Evolutionary conservation across 2,113 vertebrate genomes (phyloP), one percentile per base, ranked within the genome.

Genomic region (Leucosticte australis): DNA sequence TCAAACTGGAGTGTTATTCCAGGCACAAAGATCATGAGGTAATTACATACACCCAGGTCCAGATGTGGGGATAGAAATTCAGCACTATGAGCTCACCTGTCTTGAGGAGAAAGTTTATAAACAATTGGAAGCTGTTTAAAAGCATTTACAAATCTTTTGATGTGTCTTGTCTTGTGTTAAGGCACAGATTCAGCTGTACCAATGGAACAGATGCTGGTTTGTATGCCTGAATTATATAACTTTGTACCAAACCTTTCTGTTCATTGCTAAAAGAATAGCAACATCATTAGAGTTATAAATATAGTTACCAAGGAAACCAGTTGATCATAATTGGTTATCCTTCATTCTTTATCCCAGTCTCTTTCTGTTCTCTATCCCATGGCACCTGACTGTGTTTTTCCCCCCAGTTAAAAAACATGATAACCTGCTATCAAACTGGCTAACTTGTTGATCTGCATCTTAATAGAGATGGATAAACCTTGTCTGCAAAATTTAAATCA

Each of bases 241-340:
- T 94, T 95, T 84, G 53, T 56, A 92, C 86, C 85, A 96, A 94
- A 97, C 84, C 92, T 96, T 95, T 95, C 81, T 35, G 9, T 95
- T 98, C 94, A 91, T 95, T 95, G 86, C 69, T 92, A 92, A 97
- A 97, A 94, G 89, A 96, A 93, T 55, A 86, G 76, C 87, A 94
- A 91, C 30, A 46, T 95, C 88, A 88, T 73, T 91, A 95, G 28
- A 26, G 75, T 95, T 96, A 94, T 92, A 97, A 97, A 97, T 95
- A 96, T 62, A 96, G 97, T 98, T 97, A 90, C 96, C 96, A 95
- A 94, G 97, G 97, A 97, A 97, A 98, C 96, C 62, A 83, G 90
- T 94, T 96, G 96, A 83, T 98, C 92, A 68, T 94, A 97, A 97
- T 97, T 97, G 94, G 93, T 90, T 92, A 75, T 94, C 69, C 62